Evolutionary conservation across 1,140 invertebrate genomes (phyloP).

Genomic region (Sinella curviseta): DNA sequence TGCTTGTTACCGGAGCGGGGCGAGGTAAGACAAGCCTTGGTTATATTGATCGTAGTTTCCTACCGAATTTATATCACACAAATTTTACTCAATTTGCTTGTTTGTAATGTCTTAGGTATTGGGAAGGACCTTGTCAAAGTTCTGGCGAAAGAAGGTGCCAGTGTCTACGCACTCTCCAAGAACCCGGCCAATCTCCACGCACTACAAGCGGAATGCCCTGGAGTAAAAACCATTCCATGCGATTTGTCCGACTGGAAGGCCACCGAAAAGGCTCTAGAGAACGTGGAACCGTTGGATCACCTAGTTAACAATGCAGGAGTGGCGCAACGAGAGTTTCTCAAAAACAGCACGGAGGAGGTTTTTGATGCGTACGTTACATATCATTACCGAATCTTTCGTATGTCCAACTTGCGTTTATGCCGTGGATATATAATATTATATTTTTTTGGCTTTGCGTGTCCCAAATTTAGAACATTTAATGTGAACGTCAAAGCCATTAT

Average conservation of each 20-base stretch:
- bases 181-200: neutral
- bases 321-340: slow-evolving; percentile 63
- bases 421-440: too few relatives aligned
- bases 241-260: slow-evolving; percentile 19
- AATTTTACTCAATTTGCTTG: neutral
- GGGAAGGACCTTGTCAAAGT: slow-evolving; percentile 20
- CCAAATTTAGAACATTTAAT: slow-evolving; percentile 66
- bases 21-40: slow-evolving; percentile 22
- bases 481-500: slow-evolving; percentile 82
- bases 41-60: neutral
- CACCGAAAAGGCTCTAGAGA: slow-evolving; percentile 10
- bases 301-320: slow-evolving; percentile 82
- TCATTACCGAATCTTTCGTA: neutral
- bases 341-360: slow-evolving; percentile 65
- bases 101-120: slow-evolving; percentile 9
- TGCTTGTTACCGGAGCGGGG: slow-evolving; percentile 26
- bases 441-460: too few relatives aligned
- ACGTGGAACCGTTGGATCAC: slow-evolving; percentile 66
- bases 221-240: slow-evolving; percentile 45
- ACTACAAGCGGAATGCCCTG: neutral
- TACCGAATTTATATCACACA: too few relatives aligned
- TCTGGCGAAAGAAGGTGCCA: slow-evolving; percentile 21
- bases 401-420: too few relatives aligned
- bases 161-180: slow-evolving; percentile 30
- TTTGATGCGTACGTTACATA: slow-evolving; percentile 70